A percentile compares a stretch with the other conserved stretches of the same genome.
phyloP scores from a whole-genome alignment of 2,888 invertebrate genomes.

The Polylopha cassiicola region DNA sequence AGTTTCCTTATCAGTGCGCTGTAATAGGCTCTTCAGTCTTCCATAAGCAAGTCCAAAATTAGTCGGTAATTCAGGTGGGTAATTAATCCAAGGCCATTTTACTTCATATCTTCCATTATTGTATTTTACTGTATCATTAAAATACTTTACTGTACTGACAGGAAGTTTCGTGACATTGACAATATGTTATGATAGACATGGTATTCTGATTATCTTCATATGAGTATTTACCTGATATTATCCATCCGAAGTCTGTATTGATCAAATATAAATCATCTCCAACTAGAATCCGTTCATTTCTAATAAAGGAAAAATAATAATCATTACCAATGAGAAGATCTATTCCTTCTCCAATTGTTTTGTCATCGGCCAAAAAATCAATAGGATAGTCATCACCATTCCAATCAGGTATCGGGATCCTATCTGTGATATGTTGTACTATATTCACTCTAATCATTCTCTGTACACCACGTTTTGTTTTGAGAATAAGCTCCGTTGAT shows the following conservation, averaged over 20 bases:
- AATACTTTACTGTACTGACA: neutral
- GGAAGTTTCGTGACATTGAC: neutral
- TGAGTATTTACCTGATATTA: neutral
- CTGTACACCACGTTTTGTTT: neutral
- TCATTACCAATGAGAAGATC: neutral
- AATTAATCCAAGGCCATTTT: constrained; percentile 2
- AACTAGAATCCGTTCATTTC: neutral
- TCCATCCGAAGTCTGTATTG: neutral
- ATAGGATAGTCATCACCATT: neutral
- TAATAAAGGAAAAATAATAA: neutral
- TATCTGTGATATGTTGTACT: neutral
- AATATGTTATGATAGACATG: neutral
- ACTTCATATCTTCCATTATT: neutral
- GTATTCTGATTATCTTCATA: neutral
- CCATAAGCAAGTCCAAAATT: constrained; percentile 4
- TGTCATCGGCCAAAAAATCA: neutral
- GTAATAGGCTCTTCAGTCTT: neutral
- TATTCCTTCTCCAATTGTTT: neutral
- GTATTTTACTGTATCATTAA: constrained; percentile 1
- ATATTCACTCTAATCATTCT: neutral
- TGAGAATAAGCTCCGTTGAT: neutral
- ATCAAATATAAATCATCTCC: neutral
- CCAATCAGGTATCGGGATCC: neutral
- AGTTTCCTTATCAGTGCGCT: neutral
- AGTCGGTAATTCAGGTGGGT: neutral